Evolutionary conservation across 2,888 invertebrate species (phyloP), one percentile per base, ranked within the genome.

Genomic region (Tricholauxania praeusta): DNA sequence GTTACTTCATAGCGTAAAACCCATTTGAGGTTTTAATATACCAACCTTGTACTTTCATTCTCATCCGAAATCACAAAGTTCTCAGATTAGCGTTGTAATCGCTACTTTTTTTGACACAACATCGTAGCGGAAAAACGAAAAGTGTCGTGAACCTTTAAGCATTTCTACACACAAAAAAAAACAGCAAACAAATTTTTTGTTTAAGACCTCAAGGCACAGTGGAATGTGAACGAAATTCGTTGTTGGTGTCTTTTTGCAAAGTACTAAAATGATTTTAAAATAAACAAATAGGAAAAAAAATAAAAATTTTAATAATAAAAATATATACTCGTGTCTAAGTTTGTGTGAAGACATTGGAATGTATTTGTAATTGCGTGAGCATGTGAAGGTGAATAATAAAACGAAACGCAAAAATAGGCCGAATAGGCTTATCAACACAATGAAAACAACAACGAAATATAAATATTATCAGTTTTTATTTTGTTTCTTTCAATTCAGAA

Each of bases 341-440:
- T 17, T 55, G 28, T 39, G 39, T 39, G 39, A 10, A 39, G 10
- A 39, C 6, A 19, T 57, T 57, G 14, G 19, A 19, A 57, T 63
- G 63, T 63, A 12, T 62, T 32, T 62, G 62, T 62, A 17, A 32
- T 32, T 15, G 19, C 62, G 15, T 12, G 15, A 28, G 22, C 28
- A 32, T n/a, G 63, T 63, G 47, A 47, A 48, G 39, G 63, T 63
- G n/a, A 63, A 47, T 15, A 63, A 47, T 47, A 48, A 17, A 12
- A n/a, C 63, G 48, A 12, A 8, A 47, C 12, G 17, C 17, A 63
- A 17, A 63, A 63, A 63, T 57, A 57, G 57, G 57, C 22, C 19
- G 57, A 57, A 57, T 28, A 57, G 57, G 57, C 57, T 57, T 57
- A 57, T 57, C 57, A 57, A 28, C 57, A 57, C 57, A 57, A 15